Evolutionary conservation across 2,113 vertebrate genomes (phyloP).

Genomic region (Psittacula cyanocephala): DNA sequence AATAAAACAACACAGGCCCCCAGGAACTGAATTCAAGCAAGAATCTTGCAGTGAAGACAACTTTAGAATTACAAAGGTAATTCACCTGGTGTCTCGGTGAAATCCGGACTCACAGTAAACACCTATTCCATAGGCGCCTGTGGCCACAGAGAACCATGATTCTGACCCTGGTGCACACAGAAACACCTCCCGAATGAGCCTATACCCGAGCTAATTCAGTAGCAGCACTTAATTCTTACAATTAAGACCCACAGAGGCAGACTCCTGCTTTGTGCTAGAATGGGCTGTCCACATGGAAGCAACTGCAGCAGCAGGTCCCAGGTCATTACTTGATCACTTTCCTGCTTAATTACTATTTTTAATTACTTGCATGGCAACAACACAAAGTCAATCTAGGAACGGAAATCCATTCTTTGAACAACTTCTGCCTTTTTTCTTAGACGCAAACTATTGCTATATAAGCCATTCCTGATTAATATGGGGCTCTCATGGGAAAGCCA

Average conservation of each 20-base stretch:
- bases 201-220: neutral
- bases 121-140: neutral
- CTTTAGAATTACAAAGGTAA: neutral
- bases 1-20: neutral
- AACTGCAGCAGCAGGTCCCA: neutral
- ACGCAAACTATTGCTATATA: constrained; percentile 31
- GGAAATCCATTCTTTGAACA: constrained; percentile 62
- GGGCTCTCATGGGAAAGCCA: constrained; percentile 55
- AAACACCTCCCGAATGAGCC: neutral
- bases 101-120: neutral
- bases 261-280: neutral
- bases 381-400: neutral
- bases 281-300: fast-evolving
- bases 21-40: neutral
- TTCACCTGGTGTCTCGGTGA: neutral
- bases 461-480: constrained; percentile 55
- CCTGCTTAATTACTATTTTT: constrained; percentile 38
- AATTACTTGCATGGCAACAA: constrained; percentile 8
- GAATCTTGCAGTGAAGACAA: neutral
- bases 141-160: neutral
- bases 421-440: constrained; percentile 29
- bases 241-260: neutral
- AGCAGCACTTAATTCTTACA: fast-evolving
- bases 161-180: neutral
- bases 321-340: neutral